phyloP scores from a whole-genome alignment of 2,888 invertebrate species.

The Dicycla oo region DNA sequence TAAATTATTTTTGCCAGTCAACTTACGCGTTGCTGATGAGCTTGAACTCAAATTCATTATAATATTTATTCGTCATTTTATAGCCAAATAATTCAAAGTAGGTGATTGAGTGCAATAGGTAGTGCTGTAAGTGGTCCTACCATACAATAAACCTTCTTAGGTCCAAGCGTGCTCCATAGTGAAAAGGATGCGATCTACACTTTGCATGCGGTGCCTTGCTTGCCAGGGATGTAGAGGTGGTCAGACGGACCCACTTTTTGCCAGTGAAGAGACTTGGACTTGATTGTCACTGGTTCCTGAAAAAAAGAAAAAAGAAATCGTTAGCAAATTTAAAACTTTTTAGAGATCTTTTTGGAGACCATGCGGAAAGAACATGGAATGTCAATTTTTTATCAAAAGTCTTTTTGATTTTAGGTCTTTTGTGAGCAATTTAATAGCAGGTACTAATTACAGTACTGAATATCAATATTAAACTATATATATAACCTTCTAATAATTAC shows the following conservation, averaged over 20 bases:
- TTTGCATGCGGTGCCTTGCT: slow-evolving; percentile 67
- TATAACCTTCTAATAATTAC: too few relatives aligned
- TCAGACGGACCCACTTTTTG: slow-evolving; percentile 85
- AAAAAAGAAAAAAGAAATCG: slow-evolving; percentile 64
- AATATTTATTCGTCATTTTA: not conserved
- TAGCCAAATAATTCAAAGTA: slow-evolving; percentile 15
- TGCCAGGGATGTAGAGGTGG: slow-evolving; percentile 83
- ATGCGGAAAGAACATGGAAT: too few relatives aligned
- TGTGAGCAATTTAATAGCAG: too few relatives aligned
- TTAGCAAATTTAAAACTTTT: slow-evolving; percentile 14
- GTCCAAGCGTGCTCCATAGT: slow-evolving; percentile 56
- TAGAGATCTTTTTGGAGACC: not conserved
- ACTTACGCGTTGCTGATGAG: not conserved
- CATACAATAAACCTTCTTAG: slow-evolving; percentile 18
- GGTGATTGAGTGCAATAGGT: slow-evolving; percentile 23
- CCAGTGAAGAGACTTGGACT: slow-evolving; percentile 86
- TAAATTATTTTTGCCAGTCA: not conserved
- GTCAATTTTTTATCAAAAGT: too few relatives aligned
- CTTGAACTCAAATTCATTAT: slow-evolving; percentile 8
- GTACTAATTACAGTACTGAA: too few relatives aligned
- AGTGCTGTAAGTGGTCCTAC: slow-evolving; percentile 16
- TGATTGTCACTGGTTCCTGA: slow-evolving; percentile 85
- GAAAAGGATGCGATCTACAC: slow-evolving; percentile 64
- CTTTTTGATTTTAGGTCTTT: too few relatives aligned
- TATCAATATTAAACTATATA: too few relatives aligned